Percentiles rank a stretch among this genome's conserved stretches.
Conservation (phyloP, 2,888 invertebrate species). For the Hydraecia micacea region DNA sequence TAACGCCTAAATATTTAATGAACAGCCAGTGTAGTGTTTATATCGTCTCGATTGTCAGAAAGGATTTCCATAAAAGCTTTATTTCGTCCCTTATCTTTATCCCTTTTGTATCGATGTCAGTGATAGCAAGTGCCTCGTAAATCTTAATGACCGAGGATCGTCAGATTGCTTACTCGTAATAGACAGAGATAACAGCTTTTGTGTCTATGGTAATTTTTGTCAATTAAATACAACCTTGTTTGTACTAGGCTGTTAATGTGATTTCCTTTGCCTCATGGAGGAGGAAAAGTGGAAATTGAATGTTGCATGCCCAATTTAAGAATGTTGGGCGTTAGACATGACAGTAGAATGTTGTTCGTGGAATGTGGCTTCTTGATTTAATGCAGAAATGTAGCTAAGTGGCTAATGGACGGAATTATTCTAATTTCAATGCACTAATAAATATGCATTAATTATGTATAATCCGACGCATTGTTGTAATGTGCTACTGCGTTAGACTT, state of each 20-base stretch:
- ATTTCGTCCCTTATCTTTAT: conserved; percentile 70
- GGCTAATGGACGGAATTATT: conserved; percentile 54
- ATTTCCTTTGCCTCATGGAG: conserved; percentile 44
- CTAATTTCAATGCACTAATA: conserved; percentile 58
- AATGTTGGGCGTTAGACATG: conserved; percentile 11
- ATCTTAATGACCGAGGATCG: conserved; percentile 75
- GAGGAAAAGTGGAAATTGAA: conserved; percentile 42
- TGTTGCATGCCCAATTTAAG: conserved; percentile 40
- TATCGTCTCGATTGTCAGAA: conserved; percentile 67
- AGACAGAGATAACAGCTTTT: conserved; percentile 64
- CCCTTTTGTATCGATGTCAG: conserved; percentile 72
- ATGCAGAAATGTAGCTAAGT: conserved; percentile 51
- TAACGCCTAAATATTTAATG: conserved; percentile 62
- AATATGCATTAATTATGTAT: conserved; percentile 47
- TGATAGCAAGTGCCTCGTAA: conserved; percentile 79
- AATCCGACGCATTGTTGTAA: conserved; percentile 33
- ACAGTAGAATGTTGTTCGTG: conserved; percentile 23
- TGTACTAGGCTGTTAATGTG: conserved; percentile 29
- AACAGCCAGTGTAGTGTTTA: conserved; percentile 62
- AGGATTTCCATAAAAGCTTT: conserved; percentile 73
- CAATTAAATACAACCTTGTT: conserved; percentile 50
- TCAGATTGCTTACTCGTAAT: conserved; percentile 65
- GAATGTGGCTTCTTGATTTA: conserved; percentile 52
- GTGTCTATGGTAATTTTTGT: conserved; percentile 60
- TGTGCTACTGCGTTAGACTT: conserved; percentile 17